A percentile compares a stretch with the other conserved stretches of the same genome.
Conservation (phyloP, 2,888 invertebrate genomes). For the Seladonia tumulorum region DNA sequence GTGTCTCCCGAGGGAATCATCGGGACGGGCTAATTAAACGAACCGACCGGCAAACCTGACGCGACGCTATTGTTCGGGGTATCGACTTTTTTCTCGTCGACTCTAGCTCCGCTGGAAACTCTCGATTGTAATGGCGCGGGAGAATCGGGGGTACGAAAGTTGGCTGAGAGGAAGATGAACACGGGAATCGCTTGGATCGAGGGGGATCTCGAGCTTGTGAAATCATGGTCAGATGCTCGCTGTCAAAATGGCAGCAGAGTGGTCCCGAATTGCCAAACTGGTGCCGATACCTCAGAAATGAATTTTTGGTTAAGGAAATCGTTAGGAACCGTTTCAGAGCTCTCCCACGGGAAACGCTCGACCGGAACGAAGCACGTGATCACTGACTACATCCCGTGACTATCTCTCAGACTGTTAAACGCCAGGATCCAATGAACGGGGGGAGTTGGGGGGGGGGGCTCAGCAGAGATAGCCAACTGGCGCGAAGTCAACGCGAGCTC, state of each 20-base stretch:
- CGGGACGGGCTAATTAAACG: slow-evolving; percentile 47
- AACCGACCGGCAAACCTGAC: slow-evolving; percentile 38
- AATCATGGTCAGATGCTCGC: too few relatives aligned
- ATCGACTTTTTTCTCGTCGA: slow-evolving; percentile 21
- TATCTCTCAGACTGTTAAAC: not conserved
- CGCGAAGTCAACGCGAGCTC: slow-evolving; percentile 21
- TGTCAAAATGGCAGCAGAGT: too few relatives aligned
- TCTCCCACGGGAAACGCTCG: not conserved
- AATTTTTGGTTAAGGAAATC: too few relatives aligned
- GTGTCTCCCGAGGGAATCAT: slow-evolving; percentile 20
- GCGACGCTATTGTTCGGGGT: slow-evolving; percentile 52
- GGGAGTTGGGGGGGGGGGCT: not conserved
- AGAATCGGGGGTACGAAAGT: not conserved
- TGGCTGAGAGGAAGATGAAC: not conserved
- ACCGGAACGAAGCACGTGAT: not conserved
- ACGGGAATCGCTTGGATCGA: not conserved
- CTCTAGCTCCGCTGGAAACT: not conserved
- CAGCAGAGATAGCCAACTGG: not conserved
- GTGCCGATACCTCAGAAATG: too few relatives aligned
- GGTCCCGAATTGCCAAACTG: too few relatives aligned
- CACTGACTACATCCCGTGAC: not conserved
- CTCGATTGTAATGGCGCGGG: not conserved
- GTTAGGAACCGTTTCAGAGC: too few relatives aligned
- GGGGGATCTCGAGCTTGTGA: not conserved
- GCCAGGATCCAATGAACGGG: slow-evolving; percentile 2